These are phyloP conservation scores for Centropus unirufus DNA, from an alignment of 2,113 vertebrate genomes.

Conservation along the genomic window DNA sequence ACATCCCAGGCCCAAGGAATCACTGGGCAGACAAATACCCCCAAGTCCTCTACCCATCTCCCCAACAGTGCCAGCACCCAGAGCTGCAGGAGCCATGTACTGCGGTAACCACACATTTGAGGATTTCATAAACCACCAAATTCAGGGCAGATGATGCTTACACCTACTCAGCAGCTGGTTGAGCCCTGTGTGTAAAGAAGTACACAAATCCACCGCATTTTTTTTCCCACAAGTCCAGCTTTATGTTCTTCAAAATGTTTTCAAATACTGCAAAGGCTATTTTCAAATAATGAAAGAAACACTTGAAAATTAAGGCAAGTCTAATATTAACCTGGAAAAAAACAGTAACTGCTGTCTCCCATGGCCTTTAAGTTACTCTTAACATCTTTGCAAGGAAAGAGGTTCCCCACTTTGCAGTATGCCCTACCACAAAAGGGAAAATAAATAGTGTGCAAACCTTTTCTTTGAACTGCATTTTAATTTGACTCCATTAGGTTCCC, in stretches of 20 bases:
- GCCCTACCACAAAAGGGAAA: not conserved
- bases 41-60: not conserved
- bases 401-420: not conserved
- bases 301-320: not conserved
- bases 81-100: fast-evolving
- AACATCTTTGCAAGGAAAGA: not conserved
- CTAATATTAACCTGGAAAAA: not conserved
- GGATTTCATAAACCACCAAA: not conserved
- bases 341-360: not conserved
- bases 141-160: not conserved
- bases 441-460: not conserved
- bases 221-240: not conserved
- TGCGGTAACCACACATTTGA: not conserved
- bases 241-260: not conserved
- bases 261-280: not conserved
- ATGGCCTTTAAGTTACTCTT: not conserved
- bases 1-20: not conserved
- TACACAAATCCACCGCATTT: not conserved
- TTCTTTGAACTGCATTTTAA: not conserved
- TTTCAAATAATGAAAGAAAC: not conserved
- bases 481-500: not conserved
- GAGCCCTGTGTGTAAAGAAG: not conserved
- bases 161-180: not conserved
- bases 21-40: not conserved
- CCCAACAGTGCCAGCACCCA: not conserved